phyloP scores from a whole-genome alignment of 2,797 vertebrate genomes.

The Spinibarbus caldwelli region DNA sequence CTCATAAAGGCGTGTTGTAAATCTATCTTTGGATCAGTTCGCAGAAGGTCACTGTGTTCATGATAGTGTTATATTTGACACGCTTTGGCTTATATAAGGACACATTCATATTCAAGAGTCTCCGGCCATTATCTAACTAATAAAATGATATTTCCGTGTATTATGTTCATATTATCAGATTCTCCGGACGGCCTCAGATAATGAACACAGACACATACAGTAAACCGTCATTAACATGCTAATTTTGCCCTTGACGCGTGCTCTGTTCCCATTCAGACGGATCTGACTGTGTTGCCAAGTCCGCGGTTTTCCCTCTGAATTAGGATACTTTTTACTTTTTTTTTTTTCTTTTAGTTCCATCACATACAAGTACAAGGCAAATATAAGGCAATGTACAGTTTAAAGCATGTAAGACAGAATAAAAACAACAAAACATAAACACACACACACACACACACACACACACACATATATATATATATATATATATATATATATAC shows the following conservation, averaged over 20 bases:
- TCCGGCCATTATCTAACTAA: background rate
- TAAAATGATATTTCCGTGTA: background rate
- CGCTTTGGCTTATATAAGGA: background rate
- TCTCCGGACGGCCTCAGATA: background rate
- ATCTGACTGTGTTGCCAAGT: no score
- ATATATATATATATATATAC: no score
- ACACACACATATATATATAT: no score
- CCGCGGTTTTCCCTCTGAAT: no score
- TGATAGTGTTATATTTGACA: background rate
- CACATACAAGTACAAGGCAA: no score
- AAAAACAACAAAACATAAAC: no score
- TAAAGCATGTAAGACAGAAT: no score
- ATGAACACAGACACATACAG: no score
- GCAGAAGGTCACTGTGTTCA: background rate
- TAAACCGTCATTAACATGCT: constrained; percentile 35
- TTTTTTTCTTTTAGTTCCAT: no score
- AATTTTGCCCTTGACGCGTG: constrained; percentile 30
- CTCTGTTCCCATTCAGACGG: background rate
- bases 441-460: no score
- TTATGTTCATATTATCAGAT: background rate
- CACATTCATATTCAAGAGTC: background rate
- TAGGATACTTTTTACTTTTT: no score
- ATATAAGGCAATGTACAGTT: no score
- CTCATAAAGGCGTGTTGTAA: background rate
- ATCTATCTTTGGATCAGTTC: background rate